These are phyloP conservation scores for Hyperopisus bebe DNA, from an alignment of 2,113 vertebrate genomes.

Conservation along the genomic window DNA sequence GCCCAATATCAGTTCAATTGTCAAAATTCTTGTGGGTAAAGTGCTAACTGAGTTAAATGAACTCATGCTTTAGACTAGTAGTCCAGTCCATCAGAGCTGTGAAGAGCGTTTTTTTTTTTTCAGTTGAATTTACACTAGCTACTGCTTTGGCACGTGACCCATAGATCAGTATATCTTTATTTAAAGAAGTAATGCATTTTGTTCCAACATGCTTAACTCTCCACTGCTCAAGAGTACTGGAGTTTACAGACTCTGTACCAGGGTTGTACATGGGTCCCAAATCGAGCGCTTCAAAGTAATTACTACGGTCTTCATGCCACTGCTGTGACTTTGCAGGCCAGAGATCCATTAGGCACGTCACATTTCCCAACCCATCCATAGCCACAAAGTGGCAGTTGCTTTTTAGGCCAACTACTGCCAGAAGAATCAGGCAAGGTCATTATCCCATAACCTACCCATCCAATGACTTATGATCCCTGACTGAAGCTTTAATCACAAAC, in stretches of 20 bases:
- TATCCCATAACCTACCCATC: background rate
- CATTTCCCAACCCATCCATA: background rate
- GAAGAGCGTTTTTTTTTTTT: background rate
- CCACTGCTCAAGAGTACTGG: background rate
- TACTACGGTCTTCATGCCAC: background rate
- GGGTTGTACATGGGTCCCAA: background rate
- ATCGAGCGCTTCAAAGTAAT: background rate
- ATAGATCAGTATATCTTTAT: background rate
- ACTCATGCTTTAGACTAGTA: background rate
- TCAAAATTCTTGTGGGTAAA: constrained; percentile 64
- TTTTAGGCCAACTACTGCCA: background rate
- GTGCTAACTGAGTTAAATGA: constrained; percentile 44
- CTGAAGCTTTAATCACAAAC: background rate
- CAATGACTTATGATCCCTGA: background rate
- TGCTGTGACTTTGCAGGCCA: background rate
- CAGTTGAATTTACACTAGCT: background rate
- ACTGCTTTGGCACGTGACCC: background rate
- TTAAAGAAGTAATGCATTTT: background rate
- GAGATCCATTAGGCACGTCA: background rate
- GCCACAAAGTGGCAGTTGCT: background rate
- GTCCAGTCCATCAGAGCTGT: background rate
- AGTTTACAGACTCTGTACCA: background rate
- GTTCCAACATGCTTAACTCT: background rate
- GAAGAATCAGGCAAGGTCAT: background rate
- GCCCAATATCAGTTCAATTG: constrained; percentile 34